Conservation (phyloP, 1,140 invertebrate genomes). For the Acyrthosiphon pisum region DNA sequence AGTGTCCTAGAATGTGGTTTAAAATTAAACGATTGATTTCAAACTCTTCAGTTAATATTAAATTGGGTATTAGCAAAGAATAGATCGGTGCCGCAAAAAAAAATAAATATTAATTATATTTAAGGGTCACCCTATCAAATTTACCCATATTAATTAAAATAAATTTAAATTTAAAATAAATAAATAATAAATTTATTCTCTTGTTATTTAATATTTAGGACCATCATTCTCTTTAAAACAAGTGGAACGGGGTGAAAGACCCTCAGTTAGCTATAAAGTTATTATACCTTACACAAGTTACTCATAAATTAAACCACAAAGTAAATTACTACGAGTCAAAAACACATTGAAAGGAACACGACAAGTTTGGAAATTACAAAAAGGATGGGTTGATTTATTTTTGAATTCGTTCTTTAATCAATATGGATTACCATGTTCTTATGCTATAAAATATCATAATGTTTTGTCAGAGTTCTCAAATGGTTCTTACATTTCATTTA, state of each 20-base stretch:
- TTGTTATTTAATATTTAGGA: neutral
- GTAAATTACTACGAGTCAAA: neutral
- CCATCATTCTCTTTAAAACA: neutral
- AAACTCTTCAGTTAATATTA: too few species aligned
- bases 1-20: too few species aligned
- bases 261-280: neutral
- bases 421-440: neutral
- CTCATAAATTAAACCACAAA: neutral
- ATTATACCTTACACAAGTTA: neutral
- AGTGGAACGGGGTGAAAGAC: neutral
- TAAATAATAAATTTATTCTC: too few species aligned
- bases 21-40: too few species aligned
- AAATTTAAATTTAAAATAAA: too few species aligned
- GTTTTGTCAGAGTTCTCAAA: neutral
- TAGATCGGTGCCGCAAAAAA: too few species aligned
- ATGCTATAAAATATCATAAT: slow-evolving; percentile 2
- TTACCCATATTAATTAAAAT: too few species aligned
- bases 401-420: neutral
- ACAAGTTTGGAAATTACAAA: neutral
- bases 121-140: too few species aligned
- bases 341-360: neutral
- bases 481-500: neutral
- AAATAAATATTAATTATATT: too few species aligned
- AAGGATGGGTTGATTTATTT: neutral
- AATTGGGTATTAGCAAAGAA: too few species aligned